A percentile compares a stretch with the other conserved stretches of the same genome.
These are phyloP conservation scores for Anneissia japonica DNA, from an alignment of 35 echinoderm and acorn worm species.

Conservation along the genomic window DNA sequence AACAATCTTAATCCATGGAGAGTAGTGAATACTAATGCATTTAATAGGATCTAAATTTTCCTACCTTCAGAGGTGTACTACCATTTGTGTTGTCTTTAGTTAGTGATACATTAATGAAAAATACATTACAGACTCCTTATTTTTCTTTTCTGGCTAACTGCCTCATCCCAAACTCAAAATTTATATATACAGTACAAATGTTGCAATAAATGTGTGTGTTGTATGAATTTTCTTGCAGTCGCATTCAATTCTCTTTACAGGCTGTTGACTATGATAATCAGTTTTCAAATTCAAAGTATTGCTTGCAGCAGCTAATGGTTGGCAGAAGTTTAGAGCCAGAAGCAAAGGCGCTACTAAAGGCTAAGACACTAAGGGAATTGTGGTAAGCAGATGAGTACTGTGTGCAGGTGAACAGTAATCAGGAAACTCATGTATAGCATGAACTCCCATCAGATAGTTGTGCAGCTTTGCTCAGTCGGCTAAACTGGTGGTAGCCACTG, in stretches of 20 bases:
- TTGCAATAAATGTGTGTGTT: too few relatives aligned
- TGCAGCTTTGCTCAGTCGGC: background rate
- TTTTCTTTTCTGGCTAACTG: background rate
- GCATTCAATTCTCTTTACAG: conserved; percentile 25
- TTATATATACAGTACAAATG: too few relatives aligned
- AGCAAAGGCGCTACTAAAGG: conserved; percentile 35
- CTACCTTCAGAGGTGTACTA: too few relatives aligned
- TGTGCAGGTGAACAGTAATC: background rate
- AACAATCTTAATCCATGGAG: too few relatives aligned
- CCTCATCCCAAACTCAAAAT: background rate
- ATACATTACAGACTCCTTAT: background rate
- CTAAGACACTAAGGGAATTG: conserved; percentile 35
- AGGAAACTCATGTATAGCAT: background rate
- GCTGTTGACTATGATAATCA: conserved; percentile 77
- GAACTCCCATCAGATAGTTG: too few relatives aligned
- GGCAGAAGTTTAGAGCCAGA: conserved; percentile 32
- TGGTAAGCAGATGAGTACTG: too few relatives aligned
- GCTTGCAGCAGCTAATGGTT: conserved; percentile 68
- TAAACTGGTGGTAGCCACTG: too few relatives aligned
- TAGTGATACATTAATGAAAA: background rate
- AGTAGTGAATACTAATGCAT: too few relatives aligned
- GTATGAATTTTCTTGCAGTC: background rate
- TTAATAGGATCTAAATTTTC: too few relatives aligned
- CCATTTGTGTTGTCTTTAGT: background rate
- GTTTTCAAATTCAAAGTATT: conserved; percentile 74